These are phyloP conservation scores for Choloepus hoffmanni DNA, from an alignment of 2,113 vertebrate species.

Conservation along the genomic window DNA sequence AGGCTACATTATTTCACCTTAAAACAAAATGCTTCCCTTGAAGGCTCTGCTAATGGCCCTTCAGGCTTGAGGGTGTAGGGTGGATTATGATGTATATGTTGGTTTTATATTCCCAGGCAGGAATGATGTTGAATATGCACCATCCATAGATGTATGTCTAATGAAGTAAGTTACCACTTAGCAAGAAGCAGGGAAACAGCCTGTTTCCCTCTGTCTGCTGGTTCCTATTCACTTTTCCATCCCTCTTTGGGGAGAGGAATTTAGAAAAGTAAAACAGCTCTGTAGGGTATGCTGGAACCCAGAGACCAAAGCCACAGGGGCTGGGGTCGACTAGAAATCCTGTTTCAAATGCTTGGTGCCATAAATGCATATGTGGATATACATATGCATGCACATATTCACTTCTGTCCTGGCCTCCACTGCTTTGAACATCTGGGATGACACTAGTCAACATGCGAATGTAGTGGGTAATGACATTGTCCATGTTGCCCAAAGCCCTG, in stretches of 20 bases:
- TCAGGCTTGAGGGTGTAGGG: background rate
- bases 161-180: too few relatives aligned
- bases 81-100: too few relatives aligned
- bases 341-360: fast-evolving
- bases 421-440: background rate
- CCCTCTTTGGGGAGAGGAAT: background rate
- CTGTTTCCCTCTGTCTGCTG: fast-evolving
- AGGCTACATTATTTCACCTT: background rate
- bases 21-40: background rate
- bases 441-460: fast-evolving
- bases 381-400: fast-evolving
- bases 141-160: fast-evolving
- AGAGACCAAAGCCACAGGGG: background rate
- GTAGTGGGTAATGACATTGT: background rate
- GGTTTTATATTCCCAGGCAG: fast-evolving
- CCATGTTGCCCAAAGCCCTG: background rate
- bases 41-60: background rate
- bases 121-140: fast-evolving
- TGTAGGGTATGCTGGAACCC: background rate
- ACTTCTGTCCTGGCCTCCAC: background rate
- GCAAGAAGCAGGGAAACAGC: too few relatives aligned
- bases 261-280: background rate
- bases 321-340: background rate
- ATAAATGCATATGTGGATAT: background rate
- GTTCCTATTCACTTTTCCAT: fast-evolving